Percentiles rank a stretch among this genome's conserved stretches.
phyloP scores from a whole-genome alignment of 2,113 vertebrate genomes.

The Oriolus oriolus region DNA sequence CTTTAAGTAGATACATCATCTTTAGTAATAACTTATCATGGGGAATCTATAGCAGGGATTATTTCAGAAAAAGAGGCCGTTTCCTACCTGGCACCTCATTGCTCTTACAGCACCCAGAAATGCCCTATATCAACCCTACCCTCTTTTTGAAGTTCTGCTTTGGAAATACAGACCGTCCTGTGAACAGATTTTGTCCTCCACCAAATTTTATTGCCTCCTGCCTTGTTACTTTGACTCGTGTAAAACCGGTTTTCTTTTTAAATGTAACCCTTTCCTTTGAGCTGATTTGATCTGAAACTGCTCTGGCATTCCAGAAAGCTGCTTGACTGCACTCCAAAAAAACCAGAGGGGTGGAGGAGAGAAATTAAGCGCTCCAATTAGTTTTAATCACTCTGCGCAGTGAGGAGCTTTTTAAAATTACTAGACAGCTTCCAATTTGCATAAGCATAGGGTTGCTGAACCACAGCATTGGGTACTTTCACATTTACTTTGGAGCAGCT shows the following conservation, averaged over 20 bases:
- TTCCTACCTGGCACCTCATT: not conserved
- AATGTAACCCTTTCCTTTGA: constrained; percentile 2
- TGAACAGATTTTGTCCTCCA: not conserved
- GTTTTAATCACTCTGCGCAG: constrained; percentile 51
- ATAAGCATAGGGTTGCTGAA: constrained; percentile 35
- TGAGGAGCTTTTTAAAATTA: constrained; percentile 49
- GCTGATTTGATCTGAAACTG: constrained; percentile 39
- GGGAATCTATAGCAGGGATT: not conserved
- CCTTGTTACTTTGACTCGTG: not conserved
- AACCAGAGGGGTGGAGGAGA: constrained; percentile 23
- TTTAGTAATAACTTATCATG: not conserved
- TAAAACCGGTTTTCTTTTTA: not conserved
- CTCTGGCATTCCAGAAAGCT: constrained; percentile 43
- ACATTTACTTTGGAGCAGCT: constrained; percentile 5
- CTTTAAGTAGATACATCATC: not conserved
- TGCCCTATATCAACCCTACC: not conserved
- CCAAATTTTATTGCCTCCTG: not conserved
- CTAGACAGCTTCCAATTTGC: constrained; percentile 44
- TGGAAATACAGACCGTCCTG: not conserved
- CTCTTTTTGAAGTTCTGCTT: not conserved
- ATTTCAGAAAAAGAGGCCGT: not conserved
- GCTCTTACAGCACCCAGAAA: not conserved
- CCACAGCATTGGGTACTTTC: not conserved
- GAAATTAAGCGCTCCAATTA: constrained; percentile 67
- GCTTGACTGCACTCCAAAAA: constrained; percentile 60